Evolutionary conservation across 2,113 vertebrate genomes (phyloP), one percentile per base, ranked within the genome.

Genomic region (Oxygymnocypris stewartii): DNA sequence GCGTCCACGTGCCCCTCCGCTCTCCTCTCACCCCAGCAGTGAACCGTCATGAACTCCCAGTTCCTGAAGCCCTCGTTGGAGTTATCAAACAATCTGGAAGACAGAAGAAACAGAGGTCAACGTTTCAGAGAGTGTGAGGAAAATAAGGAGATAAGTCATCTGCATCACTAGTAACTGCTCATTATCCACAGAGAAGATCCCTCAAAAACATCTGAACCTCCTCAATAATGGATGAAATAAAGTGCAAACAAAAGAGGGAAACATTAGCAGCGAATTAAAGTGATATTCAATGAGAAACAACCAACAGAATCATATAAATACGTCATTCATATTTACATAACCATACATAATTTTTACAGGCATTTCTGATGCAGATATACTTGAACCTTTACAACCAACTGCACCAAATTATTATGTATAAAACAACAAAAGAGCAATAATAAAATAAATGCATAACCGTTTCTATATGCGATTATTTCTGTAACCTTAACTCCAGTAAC

Each of bases 31-130:
- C 97, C 97, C 97, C 97, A 99, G 90, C 96, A 97, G 89, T 99
- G 97, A 63, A 98, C 96, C 0, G 96, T 97, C 97, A 99, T 98
- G 92, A 99, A 98, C 88, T 97, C 97, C 97, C 97, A 99, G 93
- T 96, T 95, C 61, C 96, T 96, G 91, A 99, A 99, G 0, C 97
- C 97, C 87, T 98, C 95, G 0, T 92, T 97, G 73, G 96, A 97
- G 85, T 94, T 94, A 90, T 97, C 96, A 47, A 96, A 95, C 74
- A 94, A 91, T 81, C 96, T 97, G 92, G 87, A 59, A 87, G 28
- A 54, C 12, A 84, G 88, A 59, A 85, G 16, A 57, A 20, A 84
- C 31, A 67, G 77, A 37, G 61, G 13, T 9, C 82, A 86, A 61
- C 4, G n/a, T 76, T 16, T 44, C 90, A 0, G 0, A 92, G 42